A percentile compares a stretch with the other conserved stretches of the same genome.
phyloP scores from a whole-genome alignment of 2,113 vertebrate species.

The Odocoileus hemionus region DNA sequence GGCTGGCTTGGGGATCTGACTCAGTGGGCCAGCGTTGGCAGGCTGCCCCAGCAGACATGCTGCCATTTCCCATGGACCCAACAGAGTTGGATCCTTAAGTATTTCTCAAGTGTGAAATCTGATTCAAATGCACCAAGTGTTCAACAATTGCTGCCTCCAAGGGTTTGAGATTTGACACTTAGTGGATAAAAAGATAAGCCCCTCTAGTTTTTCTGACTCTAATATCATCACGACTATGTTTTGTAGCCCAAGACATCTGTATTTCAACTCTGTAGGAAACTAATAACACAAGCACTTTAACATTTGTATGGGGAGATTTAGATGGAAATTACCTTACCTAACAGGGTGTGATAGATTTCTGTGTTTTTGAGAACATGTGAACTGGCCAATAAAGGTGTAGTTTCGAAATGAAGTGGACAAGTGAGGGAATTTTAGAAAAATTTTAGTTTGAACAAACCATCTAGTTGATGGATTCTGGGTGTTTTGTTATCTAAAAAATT shows the following conservation, averaged over 20 bases:
- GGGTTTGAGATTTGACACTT: constrained; percentile 22
- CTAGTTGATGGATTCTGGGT: background rate
- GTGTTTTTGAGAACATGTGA: background rate
- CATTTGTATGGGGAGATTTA: background rate
- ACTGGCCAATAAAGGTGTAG: background rate
- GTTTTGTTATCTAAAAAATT: background rate
- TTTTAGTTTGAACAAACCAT: background rate
- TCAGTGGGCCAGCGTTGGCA: constrained; percentile 69
- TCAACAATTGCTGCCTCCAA: constrained; percentile 39
- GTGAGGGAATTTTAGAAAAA: background rate
- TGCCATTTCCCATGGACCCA: constrained; percentile 52
- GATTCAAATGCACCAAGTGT: constrained; percentile 41
- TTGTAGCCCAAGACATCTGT: background rate
- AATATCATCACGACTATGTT: background rate
- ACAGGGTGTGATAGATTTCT: background rate
- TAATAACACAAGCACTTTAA: background rate
- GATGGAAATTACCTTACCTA: background rate
- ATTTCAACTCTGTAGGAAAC: background rate
- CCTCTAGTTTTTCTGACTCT: constrained; percentile 40
- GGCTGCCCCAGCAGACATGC: constrained; percentile 46
- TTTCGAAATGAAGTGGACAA: background rate
- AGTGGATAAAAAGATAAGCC: background rate
- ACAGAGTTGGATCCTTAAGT: constrained; percentile 67
- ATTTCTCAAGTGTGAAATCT: background rate
- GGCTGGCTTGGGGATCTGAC: constrained; percentile 58